These are phyloP conservation scores for Chrysodeixis includens DNA, from an alignment of 2,888 invertebrate genomes.

Conservation along the genomic window DNA sequence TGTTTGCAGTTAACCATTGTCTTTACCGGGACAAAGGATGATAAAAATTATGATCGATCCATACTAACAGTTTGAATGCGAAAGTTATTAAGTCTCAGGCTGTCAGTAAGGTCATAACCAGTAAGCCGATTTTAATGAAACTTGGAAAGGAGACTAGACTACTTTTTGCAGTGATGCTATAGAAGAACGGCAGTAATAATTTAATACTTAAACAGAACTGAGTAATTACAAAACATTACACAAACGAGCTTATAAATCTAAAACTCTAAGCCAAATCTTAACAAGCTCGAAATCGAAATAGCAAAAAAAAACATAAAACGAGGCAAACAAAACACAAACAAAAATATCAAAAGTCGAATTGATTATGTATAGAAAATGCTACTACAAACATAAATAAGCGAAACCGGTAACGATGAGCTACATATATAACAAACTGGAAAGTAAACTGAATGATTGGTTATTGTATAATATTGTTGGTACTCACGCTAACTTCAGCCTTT, in stretches of 20 bases:
- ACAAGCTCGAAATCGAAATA: neutral
- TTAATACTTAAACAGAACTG: no score
- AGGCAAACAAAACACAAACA: neutral
- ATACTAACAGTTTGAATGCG: no score
- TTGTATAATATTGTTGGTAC: constrained; percentile 77
- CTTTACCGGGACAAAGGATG: neutral
- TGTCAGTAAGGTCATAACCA: no score
- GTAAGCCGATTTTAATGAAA: no score
- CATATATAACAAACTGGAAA: constrained; percentile 48
- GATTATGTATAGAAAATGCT: constrained; percentile 28
- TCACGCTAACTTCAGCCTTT: constrained; percentile 93
- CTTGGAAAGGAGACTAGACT: no score
- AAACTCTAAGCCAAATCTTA: neutral
- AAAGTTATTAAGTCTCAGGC: no score
- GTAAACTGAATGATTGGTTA: constrained; percentile 49
- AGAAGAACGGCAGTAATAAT: no score
- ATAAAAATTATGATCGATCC: neutral
- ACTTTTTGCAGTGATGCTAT: no score
- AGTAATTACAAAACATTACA: neutral
- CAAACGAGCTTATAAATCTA: neutral
- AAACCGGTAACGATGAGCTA: constrained; percentile 42
- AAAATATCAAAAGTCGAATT: constrained; percentile 15
- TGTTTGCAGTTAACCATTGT: neutral
- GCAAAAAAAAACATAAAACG: neutral
- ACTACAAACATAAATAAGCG: constrained; percentile 37